Percentiles rank a stretch among this genome's conserved stretches.
These are phyloP conservation scores for Myrmophylax atrothorax DNA, from an alignment of 2,113 vertebrate species.

Conservation along the genomic window DNA sequence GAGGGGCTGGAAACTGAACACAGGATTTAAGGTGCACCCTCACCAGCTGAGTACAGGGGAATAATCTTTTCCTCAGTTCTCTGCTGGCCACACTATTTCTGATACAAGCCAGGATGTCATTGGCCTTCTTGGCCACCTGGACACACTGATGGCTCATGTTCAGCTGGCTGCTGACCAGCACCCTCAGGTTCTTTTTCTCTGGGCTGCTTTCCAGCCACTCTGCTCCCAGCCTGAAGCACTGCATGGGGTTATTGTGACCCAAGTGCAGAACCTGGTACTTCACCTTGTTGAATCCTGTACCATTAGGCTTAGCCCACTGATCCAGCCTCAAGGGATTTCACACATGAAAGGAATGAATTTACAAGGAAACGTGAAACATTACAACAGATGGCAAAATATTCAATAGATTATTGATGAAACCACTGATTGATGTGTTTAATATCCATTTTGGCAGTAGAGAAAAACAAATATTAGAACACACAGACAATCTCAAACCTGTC, in stretches of 20 bases:
- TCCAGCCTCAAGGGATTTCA: accelerated
- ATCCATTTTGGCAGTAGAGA: neutral
- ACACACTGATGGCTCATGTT: neutral
- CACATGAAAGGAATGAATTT: neutral
- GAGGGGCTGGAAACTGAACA: neutral
- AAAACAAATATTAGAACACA: neutral
- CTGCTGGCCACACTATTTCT: neutral
- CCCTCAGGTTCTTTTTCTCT: neutral
- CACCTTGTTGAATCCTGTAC: neutral
- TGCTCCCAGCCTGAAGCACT: too few species aligned
- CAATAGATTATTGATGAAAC: neutral
- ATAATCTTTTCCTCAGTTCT: neutral
- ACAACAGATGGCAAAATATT: neutral
- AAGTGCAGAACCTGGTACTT: neutral
- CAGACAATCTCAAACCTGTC: neutral
- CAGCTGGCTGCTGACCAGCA: accelerated
- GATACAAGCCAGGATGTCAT: neutral
- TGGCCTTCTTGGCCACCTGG: neutral
- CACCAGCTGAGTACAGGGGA: neutral
- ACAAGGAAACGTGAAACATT: neutral
- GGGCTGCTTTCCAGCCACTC: neutral
- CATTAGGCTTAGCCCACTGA: accelerated
- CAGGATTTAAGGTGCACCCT: neutral
- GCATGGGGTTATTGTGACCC: neutral
- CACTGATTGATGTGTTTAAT: neutral